phyloP scores from a whole-genome alignment of 2,888 invertebrate genomes.

The Drosophila niveifrons region DNA sequence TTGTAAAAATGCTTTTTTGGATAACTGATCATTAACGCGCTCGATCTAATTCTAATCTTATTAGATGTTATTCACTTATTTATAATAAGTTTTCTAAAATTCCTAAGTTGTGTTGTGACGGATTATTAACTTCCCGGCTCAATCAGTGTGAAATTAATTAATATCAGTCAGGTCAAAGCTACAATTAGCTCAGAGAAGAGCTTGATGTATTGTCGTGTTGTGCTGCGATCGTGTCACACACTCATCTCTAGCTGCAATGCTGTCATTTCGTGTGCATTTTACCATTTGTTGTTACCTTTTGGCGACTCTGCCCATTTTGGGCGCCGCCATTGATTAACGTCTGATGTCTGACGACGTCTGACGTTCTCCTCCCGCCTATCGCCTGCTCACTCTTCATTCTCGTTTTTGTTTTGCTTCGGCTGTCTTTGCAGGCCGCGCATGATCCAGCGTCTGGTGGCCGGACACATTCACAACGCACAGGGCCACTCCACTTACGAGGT shows the following conservation, averaged over 20 bases:
- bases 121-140: too few relatives aligned
- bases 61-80: too few relatives aligned
- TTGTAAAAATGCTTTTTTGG: too few relatives aligned
- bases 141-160: too few relatives aligned
- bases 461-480: conserved; percentile 87
- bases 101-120: too few relatives aligned
- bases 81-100: too few relatives aligned
- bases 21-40: too few relatives aligned
- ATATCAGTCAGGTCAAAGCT: too few relatives aligned
- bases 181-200: too few relatives aligned
- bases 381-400: background rate
- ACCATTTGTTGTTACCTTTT: conserved; percentile 11
- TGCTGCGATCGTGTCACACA: conserved; percentile 4
- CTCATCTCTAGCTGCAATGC: conserved; percentile 2
- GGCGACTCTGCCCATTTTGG: conserved; percentile 46
- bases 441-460: conserved; percentile 89
- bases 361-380: background rate
- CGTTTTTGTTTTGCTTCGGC: conserved; percentile 1
- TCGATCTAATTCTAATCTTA: too few relatives aligned
- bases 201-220: background rate
- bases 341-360: background rate
- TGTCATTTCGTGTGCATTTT: background rate
- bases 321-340: conserved; percentile 48
- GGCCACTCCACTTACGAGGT: conserved; percentile 80
- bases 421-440: conserved; percentile 85